A percentile compares a stretch with the other conserved stretches of the same genome.
phyloP scores from a whole-genome alignment of 2,888 invertebrate genomes.

The Agrotis puta region DNA sequence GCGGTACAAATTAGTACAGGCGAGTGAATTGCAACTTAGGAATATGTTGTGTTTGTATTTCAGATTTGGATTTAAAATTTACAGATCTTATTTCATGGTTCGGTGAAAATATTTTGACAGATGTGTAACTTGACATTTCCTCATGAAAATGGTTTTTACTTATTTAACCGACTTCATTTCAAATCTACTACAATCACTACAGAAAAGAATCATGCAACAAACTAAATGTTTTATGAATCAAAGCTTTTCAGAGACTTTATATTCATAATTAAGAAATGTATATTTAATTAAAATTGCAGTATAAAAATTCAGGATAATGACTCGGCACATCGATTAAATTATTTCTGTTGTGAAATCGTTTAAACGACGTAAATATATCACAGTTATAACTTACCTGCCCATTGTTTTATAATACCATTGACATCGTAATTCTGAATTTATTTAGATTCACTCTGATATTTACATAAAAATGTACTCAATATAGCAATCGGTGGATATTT shows the following conservation, averaged over 20 bases:
- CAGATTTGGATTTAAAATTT: not conserved
- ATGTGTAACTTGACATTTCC: conserved; percentile 39
- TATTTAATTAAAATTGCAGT: no score
- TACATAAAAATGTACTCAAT: not conserved
- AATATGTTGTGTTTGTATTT: conserved; percentile 19
- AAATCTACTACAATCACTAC: no score
- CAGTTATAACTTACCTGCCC: not conserved
- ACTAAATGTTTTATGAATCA: no score
- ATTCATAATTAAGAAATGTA: no score
- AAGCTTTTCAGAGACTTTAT: no score
- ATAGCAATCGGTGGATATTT: not conserved
- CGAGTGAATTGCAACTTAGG: not conserved
- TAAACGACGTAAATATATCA: not conserved
- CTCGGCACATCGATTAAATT: no score
- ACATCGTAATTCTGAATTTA: not conserved
- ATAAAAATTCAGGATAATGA: no score
- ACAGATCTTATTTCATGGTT: not conserved
- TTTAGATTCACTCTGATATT: not conserved
- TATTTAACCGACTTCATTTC: not conserved
- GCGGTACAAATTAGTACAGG: conserved; percentile 16
- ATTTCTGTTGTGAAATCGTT: no score
- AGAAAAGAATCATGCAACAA: no score
- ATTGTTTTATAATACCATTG: not conserved
- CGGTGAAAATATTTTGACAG: conserved; percentile 38
- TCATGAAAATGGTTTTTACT: not conserved